Evolutionary conservation across 1,140 invertebrate genomes (phyloP).

Genomic region (Bombus turneri): DNA sequence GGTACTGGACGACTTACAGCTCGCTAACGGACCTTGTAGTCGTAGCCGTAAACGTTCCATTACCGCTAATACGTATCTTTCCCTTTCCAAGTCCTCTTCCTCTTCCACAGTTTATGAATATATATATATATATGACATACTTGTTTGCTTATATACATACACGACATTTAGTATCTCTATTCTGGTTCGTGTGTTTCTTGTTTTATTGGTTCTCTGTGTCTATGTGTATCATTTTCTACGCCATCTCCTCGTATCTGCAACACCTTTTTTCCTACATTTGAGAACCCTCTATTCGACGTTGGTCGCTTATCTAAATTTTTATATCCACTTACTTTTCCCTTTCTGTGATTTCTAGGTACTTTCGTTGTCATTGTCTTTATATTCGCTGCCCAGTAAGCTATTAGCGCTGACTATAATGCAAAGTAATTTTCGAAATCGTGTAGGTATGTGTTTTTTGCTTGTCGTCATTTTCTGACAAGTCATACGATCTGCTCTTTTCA

Average conservation of each 20-base stretch:
- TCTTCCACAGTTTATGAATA: background rate
- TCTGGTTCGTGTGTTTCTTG: conserved; percentile 18
- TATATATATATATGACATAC: conserved; percentile 1
- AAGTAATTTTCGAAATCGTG: conserved; percentile 37
- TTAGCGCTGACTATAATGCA: conserved; percentile 44
- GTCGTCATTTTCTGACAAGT: background rate
- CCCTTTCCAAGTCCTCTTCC: background rate
- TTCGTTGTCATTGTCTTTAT: conserved; percentile 53
- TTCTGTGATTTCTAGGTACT: conserved; percentile 63
- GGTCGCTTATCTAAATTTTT: conserved; percentile 5
- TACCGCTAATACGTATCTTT: conserved; percentile 54
- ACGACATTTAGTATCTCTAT: background rate
- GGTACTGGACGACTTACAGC: conserved; percentile 82
- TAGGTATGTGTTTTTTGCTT: conserved; percentile 54
- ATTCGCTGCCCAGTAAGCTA: conserved; percentile 41
- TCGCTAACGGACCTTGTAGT: conserved; percentile 76
- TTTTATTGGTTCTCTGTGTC: background rate
- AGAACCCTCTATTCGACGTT: conserved; percentile 7
- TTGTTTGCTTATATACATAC: conserved; percentile 25
- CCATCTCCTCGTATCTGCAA: background rate
- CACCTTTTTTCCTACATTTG: background rate
- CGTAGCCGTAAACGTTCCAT: conserved; percentile 77
- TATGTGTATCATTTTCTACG: background rate
- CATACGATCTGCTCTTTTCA: background rate
- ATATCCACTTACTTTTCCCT: conserved; percentile 29